phyloP scores from a whole-genome alignment of 2,113 vertebrate species.

The Pterocles orientalis region DNA sequence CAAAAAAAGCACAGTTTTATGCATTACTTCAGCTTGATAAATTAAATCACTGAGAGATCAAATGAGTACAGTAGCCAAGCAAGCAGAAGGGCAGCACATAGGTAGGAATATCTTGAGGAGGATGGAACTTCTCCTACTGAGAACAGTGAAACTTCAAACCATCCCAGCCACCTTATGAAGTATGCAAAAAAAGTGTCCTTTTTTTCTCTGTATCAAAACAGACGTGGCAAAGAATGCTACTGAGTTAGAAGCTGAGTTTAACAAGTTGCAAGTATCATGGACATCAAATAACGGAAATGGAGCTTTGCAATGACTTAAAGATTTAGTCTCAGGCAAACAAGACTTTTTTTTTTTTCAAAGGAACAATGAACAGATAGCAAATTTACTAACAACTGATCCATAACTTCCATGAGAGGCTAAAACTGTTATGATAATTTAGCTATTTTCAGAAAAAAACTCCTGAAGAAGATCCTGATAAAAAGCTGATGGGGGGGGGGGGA shows the following conservation, averaged over 20 bases:
- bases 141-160: background rate
- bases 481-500: fast-evolving
- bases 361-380: background rate
- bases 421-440: background rate
- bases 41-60: background rate
- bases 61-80: background rate
- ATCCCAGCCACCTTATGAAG: background rate
- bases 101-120: background rate
- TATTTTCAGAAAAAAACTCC: background rate
- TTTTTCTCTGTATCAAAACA: background rate
- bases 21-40: background rate
- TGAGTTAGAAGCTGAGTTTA: background rate
- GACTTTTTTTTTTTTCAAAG: background rate
- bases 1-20: background rate
- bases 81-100: background rate
- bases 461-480: background rate
- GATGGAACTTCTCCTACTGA: background rate
- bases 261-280: background rate
- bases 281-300: fast-evolving
- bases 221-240: background rate
- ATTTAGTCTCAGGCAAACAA: background rate
- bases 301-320: background rate
- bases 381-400: background rate
- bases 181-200: background rate
- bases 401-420: background rate